phyloP scores from a whole-genome alignment of 2,797 vertebrate species.

The Galago senegalensis region DNA sequence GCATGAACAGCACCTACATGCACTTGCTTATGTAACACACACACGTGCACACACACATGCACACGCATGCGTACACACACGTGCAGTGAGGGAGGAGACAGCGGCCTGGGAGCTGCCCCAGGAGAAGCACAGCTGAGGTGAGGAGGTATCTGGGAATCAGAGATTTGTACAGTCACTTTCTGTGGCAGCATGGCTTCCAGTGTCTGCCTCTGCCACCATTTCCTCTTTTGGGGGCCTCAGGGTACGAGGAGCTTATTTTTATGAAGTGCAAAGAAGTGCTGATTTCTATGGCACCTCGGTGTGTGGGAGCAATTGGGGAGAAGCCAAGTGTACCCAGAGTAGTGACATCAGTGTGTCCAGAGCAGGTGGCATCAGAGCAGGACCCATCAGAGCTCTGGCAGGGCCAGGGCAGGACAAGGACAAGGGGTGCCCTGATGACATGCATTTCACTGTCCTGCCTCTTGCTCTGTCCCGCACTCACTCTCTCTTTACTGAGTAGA shows the following conservation, averaged over 20 bases:
- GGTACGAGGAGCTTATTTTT: neutral
- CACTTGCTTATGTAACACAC: accelerated
- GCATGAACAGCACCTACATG: accelerated
- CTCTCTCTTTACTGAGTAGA: neutral
- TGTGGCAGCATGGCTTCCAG: accelerated
- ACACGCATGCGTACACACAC: neutral
- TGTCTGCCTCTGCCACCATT: accelerated
- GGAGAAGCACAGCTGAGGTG: neutral
- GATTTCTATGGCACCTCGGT: too few species aligned
- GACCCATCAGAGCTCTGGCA: neutral
- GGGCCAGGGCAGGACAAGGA: neutral
- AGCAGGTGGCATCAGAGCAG: neutral
- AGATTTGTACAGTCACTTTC: too few species aligned
- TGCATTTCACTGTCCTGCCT: neutral
- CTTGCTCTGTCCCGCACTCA: accelerated
- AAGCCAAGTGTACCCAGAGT: neutral
- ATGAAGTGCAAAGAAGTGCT: neutral
- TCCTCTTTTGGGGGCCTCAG: neutral
- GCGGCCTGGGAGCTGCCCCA: too few species aligned
- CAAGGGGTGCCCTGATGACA: neutral
- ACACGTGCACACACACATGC: neutral
- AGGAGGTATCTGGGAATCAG: neutral
- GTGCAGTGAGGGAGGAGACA: neutral
- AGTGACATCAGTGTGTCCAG: neutral
- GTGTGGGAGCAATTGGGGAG: neutral